Conservation (phyloP, 2,797 vertebrate species). For the Iguana delicatissima region DNA sequence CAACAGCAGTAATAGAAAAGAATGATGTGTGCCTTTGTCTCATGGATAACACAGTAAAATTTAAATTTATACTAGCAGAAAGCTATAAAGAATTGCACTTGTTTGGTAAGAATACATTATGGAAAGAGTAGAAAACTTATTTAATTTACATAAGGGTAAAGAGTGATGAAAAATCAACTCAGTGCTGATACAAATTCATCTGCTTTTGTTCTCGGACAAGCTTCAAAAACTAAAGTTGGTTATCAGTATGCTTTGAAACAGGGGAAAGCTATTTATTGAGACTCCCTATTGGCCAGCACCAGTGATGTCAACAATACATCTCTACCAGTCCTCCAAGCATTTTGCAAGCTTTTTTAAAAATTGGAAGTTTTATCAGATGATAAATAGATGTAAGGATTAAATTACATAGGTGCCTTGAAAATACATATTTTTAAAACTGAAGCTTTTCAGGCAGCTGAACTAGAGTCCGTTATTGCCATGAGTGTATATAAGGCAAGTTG, state of each 20-base stretch:
- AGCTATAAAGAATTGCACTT: background rate
- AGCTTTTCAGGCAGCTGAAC: background rate
- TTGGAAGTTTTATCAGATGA: too few relatives aligned
- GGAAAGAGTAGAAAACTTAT: background rate
- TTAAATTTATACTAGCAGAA: background rate
- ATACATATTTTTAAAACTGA: background rate
- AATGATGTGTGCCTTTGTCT: background rate
- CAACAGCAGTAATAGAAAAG: background rate
- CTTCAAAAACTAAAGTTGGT: background rate
- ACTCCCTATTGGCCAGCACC: background rate
- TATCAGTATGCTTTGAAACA: background rate
- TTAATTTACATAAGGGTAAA: background rate
- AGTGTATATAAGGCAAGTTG: background rate
- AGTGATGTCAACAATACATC: background rate
- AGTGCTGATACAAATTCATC: background rate
- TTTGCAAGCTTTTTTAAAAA: background rate
- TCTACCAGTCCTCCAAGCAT: background rate
- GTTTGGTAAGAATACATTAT: conserved; percentile 2
- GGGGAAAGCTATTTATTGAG: background rate
- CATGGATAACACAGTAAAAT: background rate
- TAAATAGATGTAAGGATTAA: too few relatives aligned
- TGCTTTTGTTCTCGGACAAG: background rate
- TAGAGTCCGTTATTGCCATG: background rate
- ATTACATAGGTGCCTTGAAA: background rate
- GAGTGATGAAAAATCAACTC: background rate